Base-by-base conservation (phyloP, 2,888 invertebrate genomes). In the Halocaridina rubra region DNA sequence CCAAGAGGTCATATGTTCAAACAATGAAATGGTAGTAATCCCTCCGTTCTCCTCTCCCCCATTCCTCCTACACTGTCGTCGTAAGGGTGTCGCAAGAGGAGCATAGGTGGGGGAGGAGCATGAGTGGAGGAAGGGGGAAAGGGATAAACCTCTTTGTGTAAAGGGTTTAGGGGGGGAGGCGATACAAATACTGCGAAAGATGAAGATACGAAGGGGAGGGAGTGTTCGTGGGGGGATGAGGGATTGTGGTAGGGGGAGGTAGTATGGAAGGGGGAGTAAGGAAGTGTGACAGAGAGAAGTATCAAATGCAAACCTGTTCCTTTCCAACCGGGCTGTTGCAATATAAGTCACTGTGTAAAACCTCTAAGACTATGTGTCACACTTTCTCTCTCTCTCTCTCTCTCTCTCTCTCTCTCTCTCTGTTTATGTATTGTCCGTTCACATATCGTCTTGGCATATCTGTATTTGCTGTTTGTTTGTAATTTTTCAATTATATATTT, bases 71-170 rank as follows among this genome's bases (percentile, higher is more conserved):
- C 2, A 24, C 2, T 29, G 24, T 29, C 22, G 8, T 64, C 22
- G 10, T 22, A 67, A 30, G 67, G 32, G 29, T 30, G 29, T 27
- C 29, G 29, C 32, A 32, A n/a, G 16, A n/a, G 10, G 13, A 19
- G 27, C 16, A 33, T 27, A 27, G 53, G 22, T 16, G 61, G 32
- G n/a, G 22, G 61, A 32, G 8, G 10, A 59, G 32, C 32, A 19
- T 2, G 76, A 32, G 85, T 53, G 78, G 76, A 71, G 81, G 82
- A 81, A 81, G 81, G 80, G 88, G 72, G 86, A 84, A 81, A 75
- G 79, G 80, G 85, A 75, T 85, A n/a, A n/a, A n/a, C n/a, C n/a
- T n/a, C n/a, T n/a, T n/a, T n/a, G n/a, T n/a, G n/a, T n/a, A n/a
- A n/a, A n/a, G n/a, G n/a, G n/a, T n/a, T n/a, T n/a, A n/a, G n/a